Evolutionary conservation across 2,113 vertebrate genomes (phyloP).

Genomic region (Nothocercus nigrocapillus): DNA sequence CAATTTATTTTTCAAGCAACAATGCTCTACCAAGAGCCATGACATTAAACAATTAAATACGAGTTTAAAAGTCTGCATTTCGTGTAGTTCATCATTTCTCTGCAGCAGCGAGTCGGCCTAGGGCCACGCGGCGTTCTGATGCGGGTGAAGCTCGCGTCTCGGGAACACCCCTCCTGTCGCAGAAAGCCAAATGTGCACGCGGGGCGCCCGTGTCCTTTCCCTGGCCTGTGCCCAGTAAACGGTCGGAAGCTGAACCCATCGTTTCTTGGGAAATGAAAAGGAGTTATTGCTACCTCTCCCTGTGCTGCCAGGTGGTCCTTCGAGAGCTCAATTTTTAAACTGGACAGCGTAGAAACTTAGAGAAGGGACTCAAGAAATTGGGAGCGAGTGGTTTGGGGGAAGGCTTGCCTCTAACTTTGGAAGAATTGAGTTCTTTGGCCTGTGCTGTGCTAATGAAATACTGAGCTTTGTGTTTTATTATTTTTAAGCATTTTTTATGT

Average conservation of each 20-base stretch:
- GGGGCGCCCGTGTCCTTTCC: neutral
- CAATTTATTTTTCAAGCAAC: constrained; percentile 99
- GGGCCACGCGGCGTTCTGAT: constrained; percentile 44
- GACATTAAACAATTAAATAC: constrained; percentile 97
- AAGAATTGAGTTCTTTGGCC: neutral
- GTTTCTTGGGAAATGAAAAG: neutral
- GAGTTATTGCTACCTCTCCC: neutral
- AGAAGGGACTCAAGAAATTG: neutral
- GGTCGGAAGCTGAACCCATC: neutral
- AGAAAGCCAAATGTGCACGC: neutral
- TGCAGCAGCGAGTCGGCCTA: constrained; percentile 64
- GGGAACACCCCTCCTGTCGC: neutral
- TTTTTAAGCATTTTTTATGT: neutral
- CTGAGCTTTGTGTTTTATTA: neutral
- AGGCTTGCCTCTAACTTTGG: neutral
- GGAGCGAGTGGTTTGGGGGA: neutral
- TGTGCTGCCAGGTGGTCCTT: neutral
- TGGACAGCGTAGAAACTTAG: neutral
- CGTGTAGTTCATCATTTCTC: constrained; percentile 88
- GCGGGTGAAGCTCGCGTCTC: constrained; percentile 13
- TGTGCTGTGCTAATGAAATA: neutral
- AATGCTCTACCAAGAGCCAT: constrained; percentile 95
- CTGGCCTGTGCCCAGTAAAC: neutral
- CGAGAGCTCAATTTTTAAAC: neutral
- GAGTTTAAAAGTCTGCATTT: constrained; percentile 94